Percentiles rank a stretch among this genome's conserved stretches.
phyloP scores from a whole-genome alignment of 2,113 vertebrate genomes.

The Lipophrys pholis region DNA sequence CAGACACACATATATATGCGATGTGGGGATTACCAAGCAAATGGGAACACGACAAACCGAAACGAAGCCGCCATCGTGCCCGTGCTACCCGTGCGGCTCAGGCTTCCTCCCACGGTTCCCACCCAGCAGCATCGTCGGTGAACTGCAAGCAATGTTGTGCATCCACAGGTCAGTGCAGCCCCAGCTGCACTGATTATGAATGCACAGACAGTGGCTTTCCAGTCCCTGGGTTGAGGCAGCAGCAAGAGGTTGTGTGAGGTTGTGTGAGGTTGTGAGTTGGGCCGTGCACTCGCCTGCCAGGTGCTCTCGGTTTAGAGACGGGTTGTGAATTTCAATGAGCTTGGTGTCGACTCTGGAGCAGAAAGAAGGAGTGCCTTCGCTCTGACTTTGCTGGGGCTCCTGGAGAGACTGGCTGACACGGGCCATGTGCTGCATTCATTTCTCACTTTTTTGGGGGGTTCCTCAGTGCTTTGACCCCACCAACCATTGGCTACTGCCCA shows the following conservation, averaged over 20 bases:
- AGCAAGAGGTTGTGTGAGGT: slow-evolving; percentile 64
- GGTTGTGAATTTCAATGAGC: slow-evolving; percentile 81
- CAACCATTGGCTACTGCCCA: slow-evolving; percentile 46
- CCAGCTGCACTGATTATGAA: slow-evolving; percentile 63
- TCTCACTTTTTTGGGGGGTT: slow-evolving; percentile 62
- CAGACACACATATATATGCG: slow-evolving; percentile 75
- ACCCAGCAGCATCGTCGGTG: slow-evolving; percentile 29
- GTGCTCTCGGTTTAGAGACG: slow-evolving; percentile 70
- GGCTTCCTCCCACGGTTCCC: slow-evolving; percentile 30
- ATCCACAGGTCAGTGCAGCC: slow-evolving; percentile 63
- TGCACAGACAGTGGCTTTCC: slow-evolving; percentile 58
- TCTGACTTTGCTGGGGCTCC: slow-evolving; percentile 55
- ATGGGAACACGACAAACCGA: slow-evolving; percentile 15
- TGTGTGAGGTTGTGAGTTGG: slow-evolving; percentile 70
- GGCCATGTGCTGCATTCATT: slow-evolving; percentile 66
- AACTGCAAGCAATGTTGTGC: slow-evolving; percentile 39
- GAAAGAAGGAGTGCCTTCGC: slow-evolving; percentile 54
- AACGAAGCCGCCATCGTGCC: slow-evolving; percentile 12
- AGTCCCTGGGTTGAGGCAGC: slow-evolving; percentile 38
- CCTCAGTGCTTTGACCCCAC: slow-evolving; percentile 57
- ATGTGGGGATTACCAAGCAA: slow-evolving; percentile 15
- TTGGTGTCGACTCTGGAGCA: slow-evolving; percentile 48
- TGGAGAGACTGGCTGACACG: slow-evolving; percentile 56
- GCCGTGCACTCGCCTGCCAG: slow-evolving; percentile 63
- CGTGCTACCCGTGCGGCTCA: slow-evolving; percentile 26